Conservation (phyloP, 2,888 invertebrate genomes). For the Protonemura montana region DNA sequence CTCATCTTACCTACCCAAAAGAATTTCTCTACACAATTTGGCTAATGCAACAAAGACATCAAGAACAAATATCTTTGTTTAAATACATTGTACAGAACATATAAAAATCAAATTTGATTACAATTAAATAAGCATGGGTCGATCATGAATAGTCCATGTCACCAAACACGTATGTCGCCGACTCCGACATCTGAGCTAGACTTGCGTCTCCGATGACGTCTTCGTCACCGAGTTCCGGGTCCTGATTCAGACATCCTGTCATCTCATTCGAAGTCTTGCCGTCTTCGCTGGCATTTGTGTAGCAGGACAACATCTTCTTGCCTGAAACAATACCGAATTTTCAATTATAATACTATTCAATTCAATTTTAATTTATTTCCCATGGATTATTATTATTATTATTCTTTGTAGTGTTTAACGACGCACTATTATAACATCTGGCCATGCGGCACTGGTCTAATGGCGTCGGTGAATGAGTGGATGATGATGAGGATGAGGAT, state of each 20-base stretch:
- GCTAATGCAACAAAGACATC: no score
- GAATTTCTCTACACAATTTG: no score
- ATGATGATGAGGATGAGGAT: no score
- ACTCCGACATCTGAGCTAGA: background rate
- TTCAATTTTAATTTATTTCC: no score
- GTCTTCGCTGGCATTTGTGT: background rate
- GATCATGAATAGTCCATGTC: background rate
- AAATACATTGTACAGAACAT: background rate
- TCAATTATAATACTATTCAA: no score
- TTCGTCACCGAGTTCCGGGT: background rate
- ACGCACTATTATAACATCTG: no score
- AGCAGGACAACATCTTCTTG: background rate
- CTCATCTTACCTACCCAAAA: no score
- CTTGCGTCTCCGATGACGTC: background rate
- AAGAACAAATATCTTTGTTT: background rate
- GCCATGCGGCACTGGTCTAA: no score
- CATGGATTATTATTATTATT: no score
- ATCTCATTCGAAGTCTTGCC: background rate
- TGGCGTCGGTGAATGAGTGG: no score
- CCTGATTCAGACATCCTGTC: background rate
- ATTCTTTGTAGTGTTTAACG: no score
- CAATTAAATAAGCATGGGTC: background rate
- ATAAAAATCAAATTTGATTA: background rate
- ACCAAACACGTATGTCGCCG: background rate
- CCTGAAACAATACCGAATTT: background rate